A percentile compares a stretch with the other conserved stretches of the same genome.
Evolutionary conservation across 1,140 invertebrate genomes (phyloP).

Genomic region (Drosophila sechellia): DNA sequence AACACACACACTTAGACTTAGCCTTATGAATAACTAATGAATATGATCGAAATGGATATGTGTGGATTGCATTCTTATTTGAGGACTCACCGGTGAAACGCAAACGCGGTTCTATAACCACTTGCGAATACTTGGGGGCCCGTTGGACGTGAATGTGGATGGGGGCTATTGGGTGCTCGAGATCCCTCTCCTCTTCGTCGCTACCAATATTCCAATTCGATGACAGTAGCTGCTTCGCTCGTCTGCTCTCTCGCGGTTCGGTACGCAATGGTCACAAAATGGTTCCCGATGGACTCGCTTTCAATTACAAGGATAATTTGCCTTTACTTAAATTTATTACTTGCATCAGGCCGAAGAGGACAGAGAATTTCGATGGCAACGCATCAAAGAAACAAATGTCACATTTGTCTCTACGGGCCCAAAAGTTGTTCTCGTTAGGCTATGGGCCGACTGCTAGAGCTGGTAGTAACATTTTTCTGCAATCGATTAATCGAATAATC

Average conservation of each 20-base stretch:
- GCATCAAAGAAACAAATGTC: constrained; percentile 48
- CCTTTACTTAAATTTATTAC: constrained; percentile 59
- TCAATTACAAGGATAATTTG: constrained; percentile 40
- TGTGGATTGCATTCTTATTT: constrained; percentile 8
- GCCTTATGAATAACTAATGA: constrained; percentile 24
- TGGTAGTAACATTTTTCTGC: background rate
- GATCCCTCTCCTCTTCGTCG: constrained; percentile 11
- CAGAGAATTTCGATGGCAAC: constrained; percentile 71
- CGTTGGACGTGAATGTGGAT: constrained; percentile 3
- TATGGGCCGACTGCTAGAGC: constrained; percentile 6
- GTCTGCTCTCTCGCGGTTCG: constrained; percentile 5
- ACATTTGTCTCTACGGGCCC: constrained; percentile 22
- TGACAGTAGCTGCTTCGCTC: background rate
- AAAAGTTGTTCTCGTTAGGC: constrained; percentile 8
- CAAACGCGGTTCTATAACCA: constrained; percentile 24
- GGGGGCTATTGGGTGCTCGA: background rate
- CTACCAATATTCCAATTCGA: background rate
- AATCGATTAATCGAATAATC: background rate
- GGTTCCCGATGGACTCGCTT: constrained; percentile 12
- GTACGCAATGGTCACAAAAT: constrained; percentile 18
- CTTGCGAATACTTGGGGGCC: constrained; percentile 15
- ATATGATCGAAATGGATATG: background rate
- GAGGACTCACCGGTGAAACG: constrained; percentile 30
- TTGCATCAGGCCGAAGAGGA: constrained; percentile 56
- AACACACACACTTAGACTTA: constrained; percentile 20